These are phyloP conservation scores for Ceryle rudis DNA, from an alignment of 2,797 vertebrate genomes.

Conservation along the genomic window DNA sequence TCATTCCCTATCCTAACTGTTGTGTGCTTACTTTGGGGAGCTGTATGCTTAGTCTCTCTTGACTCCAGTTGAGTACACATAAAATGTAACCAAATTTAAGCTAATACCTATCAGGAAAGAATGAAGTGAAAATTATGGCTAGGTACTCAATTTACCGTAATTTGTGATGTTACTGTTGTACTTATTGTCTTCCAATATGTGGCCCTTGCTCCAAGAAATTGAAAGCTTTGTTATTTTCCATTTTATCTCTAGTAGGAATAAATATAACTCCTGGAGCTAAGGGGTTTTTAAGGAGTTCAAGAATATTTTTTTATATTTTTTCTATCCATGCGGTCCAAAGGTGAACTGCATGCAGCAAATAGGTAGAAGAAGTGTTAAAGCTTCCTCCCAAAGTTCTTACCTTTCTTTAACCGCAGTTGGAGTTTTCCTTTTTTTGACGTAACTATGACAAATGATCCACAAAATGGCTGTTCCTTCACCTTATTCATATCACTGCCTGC, in stretches of 20 bases:
- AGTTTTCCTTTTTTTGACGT: neutral
- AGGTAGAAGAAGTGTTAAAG: neutral
- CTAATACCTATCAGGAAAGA: neutral
- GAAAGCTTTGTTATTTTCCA: neutral
- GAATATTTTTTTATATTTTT: neutral
- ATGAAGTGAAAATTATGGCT: neutral
- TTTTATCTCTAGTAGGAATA: neutral
- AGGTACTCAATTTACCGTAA: neutral
- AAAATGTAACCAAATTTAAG: neutral
- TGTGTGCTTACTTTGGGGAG: neutral
- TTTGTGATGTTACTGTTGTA: neutral
- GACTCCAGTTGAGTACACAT: neutral
- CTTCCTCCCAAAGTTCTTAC: neutral
- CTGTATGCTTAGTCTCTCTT: neutral
- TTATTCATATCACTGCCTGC: neutral
- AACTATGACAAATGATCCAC: neutral
- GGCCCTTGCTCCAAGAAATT: neutral
- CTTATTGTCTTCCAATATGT: neutral
- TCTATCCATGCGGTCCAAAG: neutral
- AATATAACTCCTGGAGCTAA: neutral
- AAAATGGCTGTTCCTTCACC: neutral
- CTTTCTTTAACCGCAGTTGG: neutral
- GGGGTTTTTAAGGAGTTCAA: neutral
- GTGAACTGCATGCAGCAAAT: neutral
- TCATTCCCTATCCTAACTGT: neutral